Evolutionary conservation across 2,888 invertebrate species (phyloP).

Genomic region (Drosophila mettleri): DNA sequence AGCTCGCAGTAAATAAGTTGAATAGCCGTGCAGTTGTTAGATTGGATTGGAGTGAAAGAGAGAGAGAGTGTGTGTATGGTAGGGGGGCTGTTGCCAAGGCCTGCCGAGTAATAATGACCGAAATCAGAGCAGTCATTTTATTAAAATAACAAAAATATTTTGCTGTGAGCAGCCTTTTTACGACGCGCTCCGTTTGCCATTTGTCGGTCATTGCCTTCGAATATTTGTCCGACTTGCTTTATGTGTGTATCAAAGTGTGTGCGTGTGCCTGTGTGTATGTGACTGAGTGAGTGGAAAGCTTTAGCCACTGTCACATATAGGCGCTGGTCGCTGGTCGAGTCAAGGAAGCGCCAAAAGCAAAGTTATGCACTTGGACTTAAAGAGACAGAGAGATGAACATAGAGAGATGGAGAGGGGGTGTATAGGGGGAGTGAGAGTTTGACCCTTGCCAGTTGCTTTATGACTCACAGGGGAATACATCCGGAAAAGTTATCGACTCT

Average conservation of each 20-base stretch:
- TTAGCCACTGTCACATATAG: slow-evolving; percentile 6
- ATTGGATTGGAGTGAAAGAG: not conserved
- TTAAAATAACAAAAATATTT: slow-evolving; percentile 76
- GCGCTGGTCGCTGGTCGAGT: slow-evolving; percentile 9
- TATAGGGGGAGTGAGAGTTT: slow-evolving; percentile 11
- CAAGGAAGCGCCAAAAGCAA: slow-evolving; percentile 17
- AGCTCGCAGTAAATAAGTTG: slow-evolving; percentile 40
- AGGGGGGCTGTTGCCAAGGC: slow-evolving; percentile 12
- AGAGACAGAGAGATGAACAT: slow-evolving; percentile 5
- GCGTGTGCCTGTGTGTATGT: not conserved
- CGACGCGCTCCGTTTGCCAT: slow-evolving; percentile 39
- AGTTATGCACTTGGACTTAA: slow-evolving; percentile 47
- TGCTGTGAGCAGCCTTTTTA: slow-evolving; percentile 62
- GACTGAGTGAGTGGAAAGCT: not conserved
- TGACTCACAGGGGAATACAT: slow-evolving; percentile 51
- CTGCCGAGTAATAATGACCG: slow-evolving; percentile 57
- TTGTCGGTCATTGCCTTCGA: slow-evolving; percentile 70
- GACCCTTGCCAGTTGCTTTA: slow-evolving; percentile 36
- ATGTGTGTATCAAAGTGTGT: not conserved
- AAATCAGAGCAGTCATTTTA: slow-evolving; percentile 76
- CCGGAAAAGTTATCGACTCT: slow-evolving; percentile 33
- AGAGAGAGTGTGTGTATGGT: not conserved
- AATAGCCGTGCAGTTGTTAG: slow-evolving; percentile 14
- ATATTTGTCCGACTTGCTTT: slow-evolving; percentile 33
- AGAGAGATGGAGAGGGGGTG: not conserved